Evolutionary conservation across 2,797 vertebrate genomes (phyloP).

Genomic region (Gadopsis bispinosus): DNA sequence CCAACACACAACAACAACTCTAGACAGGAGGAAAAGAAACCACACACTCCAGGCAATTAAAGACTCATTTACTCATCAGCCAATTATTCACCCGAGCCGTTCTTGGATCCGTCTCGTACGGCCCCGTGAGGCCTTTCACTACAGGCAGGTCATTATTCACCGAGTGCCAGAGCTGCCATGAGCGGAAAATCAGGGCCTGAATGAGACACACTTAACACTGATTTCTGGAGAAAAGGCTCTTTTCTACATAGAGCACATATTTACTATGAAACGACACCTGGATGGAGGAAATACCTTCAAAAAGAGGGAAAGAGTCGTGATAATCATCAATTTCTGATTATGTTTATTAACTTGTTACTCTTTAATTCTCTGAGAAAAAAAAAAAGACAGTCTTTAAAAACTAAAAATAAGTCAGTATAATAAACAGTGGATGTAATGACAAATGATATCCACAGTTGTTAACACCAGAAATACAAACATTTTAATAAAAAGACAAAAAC

Average conservation of each 20-base stretch:
- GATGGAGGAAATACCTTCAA: background rate
- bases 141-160: constrained; percentile 55
- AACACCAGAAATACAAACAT: constrained; percentile 45
- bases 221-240: constrained; percentile 8
- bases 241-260: background rate
- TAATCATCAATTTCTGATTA: constrained; percentile 42
- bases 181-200: constrained; percentile 37
- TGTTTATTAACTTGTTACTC: constrained; percentile 62
- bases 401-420: constrained; percentile 61
- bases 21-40: background rate
- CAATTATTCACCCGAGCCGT: constrained; percentile 42
- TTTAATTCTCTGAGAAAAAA: constrained; percentile 34
- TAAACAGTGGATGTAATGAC: constrained; percentile 53
- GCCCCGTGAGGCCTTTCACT: constrained; percentile 36
- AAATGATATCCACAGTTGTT: constrained; percentile 36
- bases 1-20: background rate
- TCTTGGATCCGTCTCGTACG: constrained; percentile 41
- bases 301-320: background rate
- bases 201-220: background rate
- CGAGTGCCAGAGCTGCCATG: constrained; percentile 18
- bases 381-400: constrained; percentile 51
- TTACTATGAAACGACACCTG: background rate
- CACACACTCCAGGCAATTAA: constrained; percentile 40
- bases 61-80: constrained; percentile 52
- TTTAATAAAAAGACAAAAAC: constrained; percentile 39